Conservation (phyloP, 2,888 invertebrate genomes). For the Hypolimnas misippus region DNA sequence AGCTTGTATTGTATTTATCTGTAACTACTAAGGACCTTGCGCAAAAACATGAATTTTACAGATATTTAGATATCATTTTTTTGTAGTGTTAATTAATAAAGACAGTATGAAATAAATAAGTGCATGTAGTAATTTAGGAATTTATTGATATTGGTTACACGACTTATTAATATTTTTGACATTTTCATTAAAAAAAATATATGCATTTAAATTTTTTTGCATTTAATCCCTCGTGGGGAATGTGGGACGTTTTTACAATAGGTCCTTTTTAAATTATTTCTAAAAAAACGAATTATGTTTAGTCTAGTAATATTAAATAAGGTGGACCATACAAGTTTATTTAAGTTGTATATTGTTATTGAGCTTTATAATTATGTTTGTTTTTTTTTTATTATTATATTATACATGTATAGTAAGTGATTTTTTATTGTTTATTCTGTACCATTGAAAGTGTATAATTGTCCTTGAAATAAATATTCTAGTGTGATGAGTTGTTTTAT, state of each 20-base stretch:
- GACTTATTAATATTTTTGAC: no score
- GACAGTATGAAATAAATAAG: no score
- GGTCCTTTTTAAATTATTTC: not conserved
- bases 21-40: not conserved
- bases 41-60: not conserved
- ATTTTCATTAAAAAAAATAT: not conserved
- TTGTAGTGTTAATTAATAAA: not conserved
- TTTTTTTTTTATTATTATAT: conserved; percentile 3
- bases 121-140: no score
- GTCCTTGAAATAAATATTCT: conserved; percentile 8
- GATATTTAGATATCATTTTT: not conserved
- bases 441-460: conserved; percentile 11
- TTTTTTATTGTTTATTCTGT: conserved; percentile 4
- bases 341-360: conserved; percentile 15
- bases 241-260: no score
- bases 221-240: not conserved
- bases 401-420: conserved; percentile 3
- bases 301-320: no score
- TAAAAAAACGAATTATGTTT: not conserved
- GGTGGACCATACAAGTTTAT: conserved; percentile 10
- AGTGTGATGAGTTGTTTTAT: conserved; percentile 7
- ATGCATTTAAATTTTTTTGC: not conserved
- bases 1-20: not conserved
- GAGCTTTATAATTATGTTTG: conserved; percentile 11
- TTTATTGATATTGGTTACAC: no score